Conservation (phyloP, 2,113 vertebrate genomes). For the Otocyon megalotis region DNA sequence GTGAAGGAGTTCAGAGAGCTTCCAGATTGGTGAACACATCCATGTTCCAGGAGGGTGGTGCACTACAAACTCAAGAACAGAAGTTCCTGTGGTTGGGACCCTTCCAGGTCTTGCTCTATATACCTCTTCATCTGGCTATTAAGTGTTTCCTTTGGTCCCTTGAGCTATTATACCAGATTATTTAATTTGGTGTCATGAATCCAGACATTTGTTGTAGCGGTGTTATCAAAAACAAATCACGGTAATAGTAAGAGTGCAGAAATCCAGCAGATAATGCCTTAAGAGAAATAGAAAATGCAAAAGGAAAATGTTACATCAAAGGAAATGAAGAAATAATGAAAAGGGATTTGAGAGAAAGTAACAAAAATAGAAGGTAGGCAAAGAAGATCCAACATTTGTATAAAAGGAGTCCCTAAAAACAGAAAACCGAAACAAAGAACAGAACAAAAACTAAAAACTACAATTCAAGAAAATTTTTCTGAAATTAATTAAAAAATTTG, state of each 20-base stretch:
- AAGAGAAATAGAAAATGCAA: constrained; percentile 2
- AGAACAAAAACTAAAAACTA: not conserved
- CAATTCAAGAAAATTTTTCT: not conserved
- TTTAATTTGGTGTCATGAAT: not conserved
- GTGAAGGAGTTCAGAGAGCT: not conserved
- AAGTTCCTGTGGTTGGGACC: not conserved
- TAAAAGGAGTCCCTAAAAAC: not conserved
- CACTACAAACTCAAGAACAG: not conserved
- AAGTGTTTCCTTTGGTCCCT: not conserved
- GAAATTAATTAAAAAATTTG: not conserved
- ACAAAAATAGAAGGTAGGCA: not conserved
- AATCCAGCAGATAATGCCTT: not conserved
- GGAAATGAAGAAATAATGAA: not conserved
- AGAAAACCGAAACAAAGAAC: not conserved
- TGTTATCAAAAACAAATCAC: not conserved
- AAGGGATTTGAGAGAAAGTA: not conserved
- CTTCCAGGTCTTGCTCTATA: not conserved
- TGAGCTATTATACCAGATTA: not conserved
- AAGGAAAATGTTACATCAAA: not conserved
- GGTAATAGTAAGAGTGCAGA: not conserved
- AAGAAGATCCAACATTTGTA: constrained; percentile 13
- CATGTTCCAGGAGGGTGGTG: not conserved
- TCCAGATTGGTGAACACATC: not conserved
- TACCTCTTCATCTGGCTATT: not conserved
- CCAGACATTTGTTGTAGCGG: not conserved